Base-by-base conservation (phyloP, 92 coral and sea anemone genomes). In the Porites evermanni region DNA sequence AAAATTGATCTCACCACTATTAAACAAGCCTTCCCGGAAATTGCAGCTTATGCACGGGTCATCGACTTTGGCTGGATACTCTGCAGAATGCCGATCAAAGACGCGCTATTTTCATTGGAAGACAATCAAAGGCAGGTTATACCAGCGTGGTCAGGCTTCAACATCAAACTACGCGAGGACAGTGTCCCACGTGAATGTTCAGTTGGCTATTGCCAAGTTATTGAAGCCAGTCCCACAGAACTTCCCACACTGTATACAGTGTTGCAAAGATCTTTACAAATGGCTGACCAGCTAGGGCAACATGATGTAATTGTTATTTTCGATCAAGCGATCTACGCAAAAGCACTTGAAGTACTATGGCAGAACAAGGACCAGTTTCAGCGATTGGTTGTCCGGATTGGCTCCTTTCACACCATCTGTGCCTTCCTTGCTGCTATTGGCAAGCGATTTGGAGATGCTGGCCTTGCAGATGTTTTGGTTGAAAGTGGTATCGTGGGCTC, bases 271-370 rank as follows among this genome's bases (percentile, higher is more conserved):
- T 89, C 92, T 53, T 26, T 75, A 19, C 80, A 70, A 80, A 92
- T 88, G 88, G 95, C 88, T 38, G 70, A 88, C 56, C 95, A 85
- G 66, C 85, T 92, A 11, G 92, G 92, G 13, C 93, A 88, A 67
- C 64, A 53, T 73, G 86, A 86, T 67, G 77, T 78, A 7, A 64
- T 92, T 20, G 70, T 89, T 16, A 89, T 90, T 1, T 47, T 92
- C 13, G 93, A 92, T 68, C 91, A 92, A 58, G 89, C 95, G 60
- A 88, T 84, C 72, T 88, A 88, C 59, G 90, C 90, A 8, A 89
- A 88, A 67, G 89, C 80, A 18, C 86, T 85, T 6, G 92, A 88
- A 73, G 50, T 86, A 52, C 61, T 81, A n/a, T 92, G 95, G 95
- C 84, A 89, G 75, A 82, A 89, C 44, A 78, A 47, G 4, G 72